Conservation (phyloP, 2,113 vertebrate species). For the Xenopus laevis region DNA sequence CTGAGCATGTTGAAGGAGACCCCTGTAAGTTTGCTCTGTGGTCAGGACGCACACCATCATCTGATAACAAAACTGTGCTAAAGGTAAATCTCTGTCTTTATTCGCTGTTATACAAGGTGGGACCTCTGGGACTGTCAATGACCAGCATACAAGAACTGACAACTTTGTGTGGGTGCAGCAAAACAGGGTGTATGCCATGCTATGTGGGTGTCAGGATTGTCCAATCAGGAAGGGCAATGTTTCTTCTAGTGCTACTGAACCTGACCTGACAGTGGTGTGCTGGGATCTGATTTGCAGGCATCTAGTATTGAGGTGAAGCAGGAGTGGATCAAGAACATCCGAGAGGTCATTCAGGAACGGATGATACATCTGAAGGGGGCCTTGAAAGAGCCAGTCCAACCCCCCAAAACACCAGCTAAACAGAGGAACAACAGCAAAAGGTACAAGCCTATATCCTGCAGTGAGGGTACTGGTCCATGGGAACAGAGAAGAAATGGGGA, state of each 20-base stretch:
- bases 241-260: too few species aligned
- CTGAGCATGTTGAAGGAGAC: constrained; percentile 96
- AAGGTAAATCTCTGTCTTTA: constrained; percentile 69
- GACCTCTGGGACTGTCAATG: too few species aligned
- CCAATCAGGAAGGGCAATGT: too few species aligned
- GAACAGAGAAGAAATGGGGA: too few species aligned
- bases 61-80: constrained; percentile 95
- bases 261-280: too few species aligned
- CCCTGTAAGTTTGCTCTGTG: constrained; percentile 97
- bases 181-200: too few species aligned
- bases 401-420: constrained; percentile 90
- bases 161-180: too few species aligned
- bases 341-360: constrained; percentile 96
- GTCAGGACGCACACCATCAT: constrained; percentile 94
- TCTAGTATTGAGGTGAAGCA: constrained; percentile 93
- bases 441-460: constrained; percentile 52
- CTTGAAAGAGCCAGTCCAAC: constrained; percentile 92
- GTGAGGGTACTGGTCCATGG: too few species aligned
- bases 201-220: too few species aligned
- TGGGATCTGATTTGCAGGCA: constrained; percentile 62
- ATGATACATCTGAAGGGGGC: constrained; percentile 97
- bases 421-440: constrained; percentile 88
- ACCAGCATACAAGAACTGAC: too few species aligned
- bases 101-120: too few species aligned
- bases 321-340: constrained; percentile 97